A percentile compares a stretch with the other conserved stretches of the same genome.
These are phyloP conservation scores for Apistogramma diplotaenia DNA, from an alignment of 2,113 vertebrate genomes.

Conservation along the genomic window DNA sequence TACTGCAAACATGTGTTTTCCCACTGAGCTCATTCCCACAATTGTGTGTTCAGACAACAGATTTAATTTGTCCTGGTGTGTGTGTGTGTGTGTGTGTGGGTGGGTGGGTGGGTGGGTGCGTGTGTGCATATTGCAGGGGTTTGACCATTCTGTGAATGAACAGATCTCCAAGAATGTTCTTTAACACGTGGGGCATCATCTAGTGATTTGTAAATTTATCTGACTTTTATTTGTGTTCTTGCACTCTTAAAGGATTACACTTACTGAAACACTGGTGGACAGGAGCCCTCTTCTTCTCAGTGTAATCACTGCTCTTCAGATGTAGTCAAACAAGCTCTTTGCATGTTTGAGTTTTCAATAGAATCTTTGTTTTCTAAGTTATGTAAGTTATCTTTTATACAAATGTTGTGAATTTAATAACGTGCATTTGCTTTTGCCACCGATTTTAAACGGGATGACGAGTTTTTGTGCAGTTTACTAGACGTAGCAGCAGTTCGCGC, in stretches of 20 bases:
- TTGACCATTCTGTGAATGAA: conserved; percentile 76
- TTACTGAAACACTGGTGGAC: conserved; percentile 25
- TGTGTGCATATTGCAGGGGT: conserved; percentile 44
- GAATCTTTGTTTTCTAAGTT: conserved; percentile 58
- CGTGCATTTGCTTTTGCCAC: conserved; percentile 45
- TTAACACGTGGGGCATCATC: conserved; percentile 27
- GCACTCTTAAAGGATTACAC: conserved; percentile 35
- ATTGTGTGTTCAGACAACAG: conserved; percentile 43
- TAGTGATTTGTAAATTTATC: conserved; percentile 44
- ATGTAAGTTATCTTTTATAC: conserved; percentile 75
- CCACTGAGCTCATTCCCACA: conserved; percentile 37
- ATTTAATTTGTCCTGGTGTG: conserved; percentile 32
- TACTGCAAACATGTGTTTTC: conserved; percentile 4
- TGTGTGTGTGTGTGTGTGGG: conserved; percentile 19
- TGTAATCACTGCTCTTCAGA: conserved; percentile 37
- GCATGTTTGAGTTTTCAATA: conserved; percentile 65
- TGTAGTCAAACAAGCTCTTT: conserved; percentile 45
- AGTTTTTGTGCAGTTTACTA: conserved; percentile 51
- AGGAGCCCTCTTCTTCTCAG: conserved; percentile 24
- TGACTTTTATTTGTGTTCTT: conserved; percentile 41
- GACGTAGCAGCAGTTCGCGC: conserved; percentile 40
- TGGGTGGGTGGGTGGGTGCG: not conserved
- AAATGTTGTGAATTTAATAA: conserved; percentile 52
- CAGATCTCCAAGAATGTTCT: conserved; percentile 66
- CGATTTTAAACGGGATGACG: conserved; percentile 38